Evolutionary conservation across 2,113 vertebrate genomes (phyloP).

Genomic region (Microtus montanus): DNA sequence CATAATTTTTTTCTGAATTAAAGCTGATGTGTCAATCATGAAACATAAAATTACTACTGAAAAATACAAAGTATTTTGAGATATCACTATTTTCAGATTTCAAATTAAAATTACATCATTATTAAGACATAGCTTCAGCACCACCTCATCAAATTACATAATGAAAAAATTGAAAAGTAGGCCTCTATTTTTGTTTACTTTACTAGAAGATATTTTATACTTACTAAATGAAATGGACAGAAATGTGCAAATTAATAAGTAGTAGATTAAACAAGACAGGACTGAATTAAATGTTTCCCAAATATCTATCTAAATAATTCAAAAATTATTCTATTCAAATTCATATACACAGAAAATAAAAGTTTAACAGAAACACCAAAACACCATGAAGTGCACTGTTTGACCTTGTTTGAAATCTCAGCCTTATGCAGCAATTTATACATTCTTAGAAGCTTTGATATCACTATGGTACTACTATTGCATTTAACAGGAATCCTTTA

Average conservation of each 20-base stretch:
- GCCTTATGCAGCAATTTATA: neutral
- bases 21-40: neutral
- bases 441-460: neutral
- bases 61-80: neutral
- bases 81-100: neutral
- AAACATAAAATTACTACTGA: neutral
- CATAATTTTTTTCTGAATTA: neutral
- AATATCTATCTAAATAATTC: neutral
- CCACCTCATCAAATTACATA: neutral
- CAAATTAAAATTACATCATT: constrained; percentile 34
- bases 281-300: neutral
- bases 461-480: neutral
- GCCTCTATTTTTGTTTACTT: neutral
- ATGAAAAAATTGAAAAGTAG: neutral
- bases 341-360: constrained; percentile 9
- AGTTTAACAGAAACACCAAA: neutral
- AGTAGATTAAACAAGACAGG: neutral
- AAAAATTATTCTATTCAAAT: neutral
- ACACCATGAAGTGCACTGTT: neutral
- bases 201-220: neutral
- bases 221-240: neutral
- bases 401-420: neutral
- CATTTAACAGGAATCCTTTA: constrained; percentile 47
- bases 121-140: neutral
- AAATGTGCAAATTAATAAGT: neutral